Base-by-base conservation (phyloP, 1,140 invertebrate genomes). In the Temnothorax nylanderi region DNA sequence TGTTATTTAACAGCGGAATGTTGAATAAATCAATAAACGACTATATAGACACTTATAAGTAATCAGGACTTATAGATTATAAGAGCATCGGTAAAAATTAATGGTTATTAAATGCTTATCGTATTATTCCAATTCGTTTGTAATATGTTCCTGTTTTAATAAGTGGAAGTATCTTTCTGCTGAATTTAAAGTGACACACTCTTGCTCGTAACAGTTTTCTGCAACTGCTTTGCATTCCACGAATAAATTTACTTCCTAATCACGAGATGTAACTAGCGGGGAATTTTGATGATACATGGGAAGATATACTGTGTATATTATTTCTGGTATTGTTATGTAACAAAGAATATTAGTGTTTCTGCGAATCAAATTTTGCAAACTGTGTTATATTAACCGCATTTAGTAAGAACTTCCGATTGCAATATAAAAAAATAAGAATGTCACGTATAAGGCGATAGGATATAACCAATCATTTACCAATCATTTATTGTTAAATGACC, bases 191-290 rank as follows among this genome's bases (percentile, higher is more conserved):
- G 10, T 62, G 11, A 78, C 21, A 34, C 13, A 41, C 5, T n/a
- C 16, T 56, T 18, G 44, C n/a, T 21, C 3, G 58, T 34, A 54
- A 62, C 0, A 44, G 3, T 47, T 60, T 75, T n/a, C 8, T 13
- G 56, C 10, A 44, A 0, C 26, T 60, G 56, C 16, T 58, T 44
- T 18, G 41, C 37, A 41, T 76, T 76, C 51, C 10, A 26, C 13
- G 37, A 64, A 78, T 47, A 64, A 78, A 78, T 78, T 64, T 47
- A 44, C 1, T 78, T 10, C 11, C 16, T 47, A 49, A 77, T 64
- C 16, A 32, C 16, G 21, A 77, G 41, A 49, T 62, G 18, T 4
- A 58, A 76, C 62, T 26, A 13, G 58, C 26, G 10, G 16, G 58
- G 21, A 62, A 64, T 44, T n/a, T 26, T 60, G 74, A 76, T 26